phyloP scores from a whole-genome alignment of 2,797 vertebrate genomes.

The Adelosebastes latens region DNA sequence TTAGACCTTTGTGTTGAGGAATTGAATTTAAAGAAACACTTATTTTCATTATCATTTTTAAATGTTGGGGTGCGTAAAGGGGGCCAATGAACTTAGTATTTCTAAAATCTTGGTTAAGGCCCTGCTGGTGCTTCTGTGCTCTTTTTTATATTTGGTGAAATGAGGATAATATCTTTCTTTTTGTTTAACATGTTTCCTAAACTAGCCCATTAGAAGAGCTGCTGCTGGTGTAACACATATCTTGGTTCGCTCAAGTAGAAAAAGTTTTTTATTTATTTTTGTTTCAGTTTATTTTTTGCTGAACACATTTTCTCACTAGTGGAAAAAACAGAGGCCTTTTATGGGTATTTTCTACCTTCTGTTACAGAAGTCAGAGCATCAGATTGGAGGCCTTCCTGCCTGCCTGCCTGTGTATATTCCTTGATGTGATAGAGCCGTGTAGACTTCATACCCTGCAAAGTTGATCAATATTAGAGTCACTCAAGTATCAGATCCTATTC shows the following conservation, averaged over 20 bases:
- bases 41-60: no score
- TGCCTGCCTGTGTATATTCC: neutral
- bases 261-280: neutral
- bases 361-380: neutral
- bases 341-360: neutral
- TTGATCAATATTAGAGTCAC: slow-evolving; percentile 71
- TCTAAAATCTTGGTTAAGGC: neutral
- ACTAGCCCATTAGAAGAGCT: neutral
- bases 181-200: neutral
- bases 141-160: no score
- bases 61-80: neutral
- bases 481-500: slow-evolving; percentile 72
- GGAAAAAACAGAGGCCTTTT: neutral
- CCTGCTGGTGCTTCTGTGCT: neutral
- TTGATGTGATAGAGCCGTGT: slow-evolving; percentile 39
- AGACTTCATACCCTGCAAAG: slow-evolving; percentile 23
- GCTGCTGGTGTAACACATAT: neutral
- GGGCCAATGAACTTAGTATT: no score
- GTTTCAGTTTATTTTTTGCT: neutral
- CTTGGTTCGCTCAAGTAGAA: no score
- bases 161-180: neutral
- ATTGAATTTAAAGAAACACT: neutral
- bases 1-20: neutral
- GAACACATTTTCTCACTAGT: neutral
- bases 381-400: neutral